Evolutionary conservation across 2,888 invertebrate species (phyloP).

Genomic region (Drosophila testacea): DNA sequence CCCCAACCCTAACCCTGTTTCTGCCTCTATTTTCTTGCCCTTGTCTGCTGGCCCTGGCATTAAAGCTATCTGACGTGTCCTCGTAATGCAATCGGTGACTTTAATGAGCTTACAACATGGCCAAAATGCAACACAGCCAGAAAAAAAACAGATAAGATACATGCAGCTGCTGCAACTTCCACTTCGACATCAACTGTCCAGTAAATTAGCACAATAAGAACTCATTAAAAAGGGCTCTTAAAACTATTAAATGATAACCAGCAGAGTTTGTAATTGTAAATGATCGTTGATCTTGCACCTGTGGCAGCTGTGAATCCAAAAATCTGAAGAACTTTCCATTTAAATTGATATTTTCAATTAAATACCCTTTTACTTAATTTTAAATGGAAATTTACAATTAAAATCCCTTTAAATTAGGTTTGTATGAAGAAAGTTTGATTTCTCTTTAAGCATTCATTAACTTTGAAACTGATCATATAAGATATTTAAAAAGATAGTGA

Average conservation of each 20-base stretch:
- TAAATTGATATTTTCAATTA: too few species aligned
- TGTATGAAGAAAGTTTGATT: not conserved
- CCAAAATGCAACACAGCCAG: conserved; percentile 27
- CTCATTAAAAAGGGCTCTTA: conserved; percentile 45
- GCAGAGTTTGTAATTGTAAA: conserved; percentile 41
- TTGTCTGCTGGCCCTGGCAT: conserved; percentile 5
- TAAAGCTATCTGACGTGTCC: conserved; percentile 61
- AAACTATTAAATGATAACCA: conserved; percentile 43
- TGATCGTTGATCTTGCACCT: conserved; percentile 36
- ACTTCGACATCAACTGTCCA: conserved; percentile 29
- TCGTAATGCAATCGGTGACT: conserved; percentile 54
- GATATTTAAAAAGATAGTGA: not conserved
- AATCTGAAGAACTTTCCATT: not conserved
- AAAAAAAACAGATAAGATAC: conserved; percentile 38
- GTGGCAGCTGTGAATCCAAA: not conserved
- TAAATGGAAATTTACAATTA: too few species aligned
- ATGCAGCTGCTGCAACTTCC: conserved; percentile 35
- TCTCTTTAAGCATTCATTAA: not conserved
- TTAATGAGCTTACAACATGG: conserved; percentile 68
- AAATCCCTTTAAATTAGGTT: not conserved
- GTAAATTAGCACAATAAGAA: conserved; percentile 56
- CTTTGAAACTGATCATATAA: not conserved
- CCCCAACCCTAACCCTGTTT: conserved; percentile 23
- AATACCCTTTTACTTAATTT: not conserved
- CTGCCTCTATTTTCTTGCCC: not conserved